Base-by-base conservation (phyloP, 2,113 vertebrate species). In the Butorides virescens region DNA sequence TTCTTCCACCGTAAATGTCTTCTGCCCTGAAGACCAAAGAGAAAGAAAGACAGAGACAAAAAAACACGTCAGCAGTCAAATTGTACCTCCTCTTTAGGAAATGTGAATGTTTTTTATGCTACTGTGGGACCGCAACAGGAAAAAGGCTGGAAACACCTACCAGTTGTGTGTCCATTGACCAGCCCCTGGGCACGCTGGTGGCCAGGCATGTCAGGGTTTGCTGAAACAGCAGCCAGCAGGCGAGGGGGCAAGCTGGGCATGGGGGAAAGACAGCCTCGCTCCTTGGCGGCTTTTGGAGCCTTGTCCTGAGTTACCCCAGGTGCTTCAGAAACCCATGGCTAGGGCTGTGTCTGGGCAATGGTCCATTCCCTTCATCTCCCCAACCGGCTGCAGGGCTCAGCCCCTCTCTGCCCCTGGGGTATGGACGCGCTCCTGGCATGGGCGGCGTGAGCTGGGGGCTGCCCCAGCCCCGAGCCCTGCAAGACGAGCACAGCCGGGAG, bases 1-100 rank as follows among this genome's bases (percentile, higher is more conserved):
- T 3, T 99, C 98, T 88, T 99, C 99, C 92, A 99, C 99, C 0
- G 98, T 99, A 97, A 98, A 99, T 0, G 96, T 98, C 96, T 98
- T 99, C 36, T 95, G 75, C 15, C 97, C 98, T 98, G 93, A 82
- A 76, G 27, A 81, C 46, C 29, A 55, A 80, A 29, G 15, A 47
- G 50, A 39, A 82, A 65, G 46, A 75, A 55, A 86, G 34, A 34
- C 2, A 91, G 8, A 68, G 10, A 39, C 21, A 71, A 42, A 74
- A 72, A 4, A 72, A 4, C 4, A 22, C 2, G 4, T 74, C 47
- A 92, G 34, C 73, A 53, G 26, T 52, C 37, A 74, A 50, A 25
- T 10, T 58, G 16, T 74, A 58, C 16, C 16, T 61, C 15, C 13
- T 75, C 8, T 42, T 70, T 42, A 36, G 16, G 36, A 62, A 81